Base-by-base conservation (phyloP, 1,140 invertebrate species). In the Muscidifurax raptorellus region DNA sequence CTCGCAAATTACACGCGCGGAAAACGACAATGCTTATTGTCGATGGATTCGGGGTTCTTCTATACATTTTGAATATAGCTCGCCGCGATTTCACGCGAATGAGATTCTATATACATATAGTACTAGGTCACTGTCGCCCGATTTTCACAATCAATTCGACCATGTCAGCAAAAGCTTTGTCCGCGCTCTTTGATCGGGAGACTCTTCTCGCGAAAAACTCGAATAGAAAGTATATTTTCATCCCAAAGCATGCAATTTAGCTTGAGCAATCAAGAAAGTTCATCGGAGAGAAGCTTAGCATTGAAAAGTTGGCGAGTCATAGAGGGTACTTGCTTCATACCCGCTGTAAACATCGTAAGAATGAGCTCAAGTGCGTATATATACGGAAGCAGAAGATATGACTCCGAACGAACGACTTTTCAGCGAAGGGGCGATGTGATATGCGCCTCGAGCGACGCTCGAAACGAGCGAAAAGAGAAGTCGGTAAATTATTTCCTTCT, bases 351-450 rank as follows among this genome's bases (percentile, higher is more conserved):
- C 47, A 87, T 71, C 52, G 66, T 69, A 47, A 15, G 32, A 64
- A 52, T 66, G 44, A 74, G 32, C 32, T 66, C 40, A 30, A n/a
- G 77, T 71, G 44, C 44, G 27, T 71, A 27, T 79, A 82, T 71
- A 27, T 79, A 82, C 52, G 27, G 36, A 74, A 69, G 66, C 80
- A 36, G 64, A 80, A 66, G 47, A 81, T 32, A 22, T 74, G 71
- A n/a, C 32, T 40, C 71, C 44, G 18, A 52, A 67, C 59, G 47
- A 83, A 82, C 72, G 80, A 66, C 79, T 87, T 86, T 80, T 87
- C 80, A 88, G 90, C 88, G 88, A 91, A 90, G 89, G 86, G 89
- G 88, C 90, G 88, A 90, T 90, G 90, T 4, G 7, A 72, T n/a
- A n/a, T 25, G 22, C 71, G 71, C 32, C 71, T 15, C 71, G 22